Evolutionary conservation across 2,888 invertebrate genomes (phyloP).

Genomic region (Taphrorychus bicolor): DNA sequence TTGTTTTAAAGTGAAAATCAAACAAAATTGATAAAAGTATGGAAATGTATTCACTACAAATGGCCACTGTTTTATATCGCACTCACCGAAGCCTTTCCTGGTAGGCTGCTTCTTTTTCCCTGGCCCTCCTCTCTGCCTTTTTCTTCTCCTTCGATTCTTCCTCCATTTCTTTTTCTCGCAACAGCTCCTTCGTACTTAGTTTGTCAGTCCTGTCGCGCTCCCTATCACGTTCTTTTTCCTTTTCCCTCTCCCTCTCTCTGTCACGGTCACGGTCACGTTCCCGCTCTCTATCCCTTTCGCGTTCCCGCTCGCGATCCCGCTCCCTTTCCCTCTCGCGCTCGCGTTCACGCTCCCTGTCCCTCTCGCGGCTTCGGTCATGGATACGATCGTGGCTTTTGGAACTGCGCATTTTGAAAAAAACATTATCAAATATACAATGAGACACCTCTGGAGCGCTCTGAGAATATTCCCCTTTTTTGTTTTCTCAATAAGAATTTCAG

Average conservation of each 20-base stretch:
- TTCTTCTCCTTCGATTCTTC: slow-evolving; percentile 92
- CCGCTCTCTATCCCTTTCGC: slow-evolving; percentile 59
- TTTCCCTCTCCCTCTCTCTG: slow-evolving; percentile 60
- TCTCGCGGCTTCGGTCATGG: slow-evolving; percentile 58
- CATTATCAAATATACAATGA: background rate
- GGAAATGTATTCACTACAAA: background rate
- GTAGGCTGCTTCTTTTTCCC: slow-evolving; percentile 97
- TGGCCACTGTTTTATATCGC: no score
- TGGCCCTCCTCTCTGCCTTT: slow-evolving; percentile 86
- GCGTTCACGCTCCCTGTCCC: slow-evolving; percentile 58
- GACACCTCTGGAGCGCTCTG: no score
- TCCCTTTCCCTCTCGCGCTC: slow-evolving; percentile 58
- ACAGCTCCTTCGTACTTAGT: slow-evolving; percentile 67
- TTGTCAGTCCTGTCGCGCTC: slow-evolving; percentile 67
- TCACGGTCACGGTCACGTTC: slow-evolving; percentile 60
- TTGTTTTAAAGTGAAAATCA: slow-evolving; percentile 20
- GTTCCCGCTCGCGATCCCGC: slow-evolving; percentile 60
- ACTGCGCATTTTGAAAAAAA: slow-evolving; percentile 17
- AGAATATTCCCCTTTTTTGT: no score
- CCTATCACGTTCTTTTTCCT: slow-evolving; percentile 65
- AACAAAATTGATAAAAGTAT: background rate
- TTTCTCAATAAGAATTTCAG: no score
- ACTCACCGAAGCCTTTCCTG: slow-evolving; percentile 75
- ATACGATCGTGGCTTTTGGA: slow-evolving; percentile 58
- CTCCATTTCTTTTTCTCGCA: slow-evolving; percentile 84